Evolutionary conservation across 2,113 vertebrate genomes (phyloP).

Genomic region (Engystomops pustulosus): DNA sequence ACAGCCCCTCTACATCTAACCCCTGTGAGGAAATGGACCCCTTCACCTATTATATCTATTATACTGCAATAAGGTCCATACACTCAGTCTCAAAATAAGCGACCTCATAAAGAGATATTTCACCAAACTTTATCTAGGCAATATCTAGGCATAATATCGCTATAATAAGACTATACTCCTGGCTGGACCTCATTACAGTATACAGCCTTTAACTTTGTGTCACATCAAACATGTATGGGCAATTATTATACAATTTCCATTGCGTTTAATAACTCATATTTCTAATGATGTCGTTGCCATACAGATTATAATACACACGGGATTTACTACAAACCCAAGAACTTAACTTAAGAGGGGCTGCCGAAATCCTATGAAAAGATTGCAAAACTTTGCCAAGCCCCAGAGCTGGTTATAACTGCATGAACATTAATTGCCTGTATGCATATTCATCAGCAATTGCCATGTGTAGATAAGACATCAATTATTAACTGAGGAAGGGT

Average conservation of each 20-base stretch:
- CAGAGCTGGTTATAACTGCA: slow-evolving; percentile 52
- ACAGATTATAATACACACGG: slow-evolving; percentile 21
- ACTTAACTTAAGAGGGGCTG: slow-evolving; percentile 31
- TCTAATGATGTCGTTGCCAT: slow-evolving; percentile 5
- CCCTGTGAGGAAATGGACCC: no score
- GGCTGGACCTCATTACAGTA: neutral
- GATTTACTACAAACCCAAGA: slow-evolving; percentile 9
- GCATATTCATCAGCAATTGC: slow-evolving; percentile 60
- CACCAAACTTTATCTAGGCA: no score
- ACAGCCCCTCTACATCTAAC: no score
- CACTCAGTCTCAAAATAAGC: no score
- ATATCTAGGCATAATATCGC: no score
- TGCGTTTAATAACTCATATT: neutral
- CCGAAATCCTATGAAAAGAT: slow-evolving; percentile 12
- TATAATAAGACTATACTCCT: neutral
- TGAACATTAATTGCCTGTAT: slow-evolving; percentile 50
- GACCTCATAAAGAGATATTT: no score
- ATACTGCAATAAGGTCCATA: no score
- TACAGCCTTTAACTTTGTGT: neutral
- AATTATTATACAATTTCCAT: slow-evolving; percentile 32
- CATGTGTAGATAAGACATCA: slow-evolving; percentile 60
- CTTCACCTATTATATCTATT: no score
- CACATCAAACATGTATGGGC: neutral
- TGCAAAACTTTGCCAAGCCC: slow-evolving; percentile 51
- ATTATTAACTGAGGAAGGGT: slow-evolving; percentile 48